phyloP scores from a whole-genome alignment of 53 echinoderm and acorn worm genomes.

The Hippasteria phrygiana region DNA sequence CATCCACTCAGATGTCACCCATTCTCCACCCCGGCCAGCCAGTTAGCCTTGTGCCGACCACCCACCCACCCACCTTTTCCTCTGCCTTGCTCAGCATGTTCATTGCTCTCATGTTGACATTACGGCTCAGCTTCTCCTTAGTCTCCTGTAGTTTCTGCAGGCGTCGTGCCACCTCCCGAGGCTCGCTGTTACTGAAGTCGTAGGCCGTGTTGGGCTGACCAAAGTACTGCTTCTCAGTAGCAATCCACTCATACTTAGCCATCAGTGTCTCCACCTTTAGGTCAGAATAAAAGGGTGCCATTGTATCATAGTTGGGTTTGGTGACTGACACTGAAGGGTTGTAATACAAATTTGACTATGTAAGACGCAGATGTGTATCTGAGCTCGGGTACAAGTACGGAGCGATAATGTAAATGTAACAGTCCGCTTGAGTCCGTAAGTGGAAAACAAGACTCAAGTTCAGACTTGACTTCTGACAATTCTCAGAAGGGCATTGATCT shows the following conservation, averaged over 20 bases:
- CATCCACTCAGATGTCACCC: background rate
- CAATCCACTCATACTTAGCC: conserved; percentile 98
- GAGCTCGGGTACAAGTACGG: too few relatives aligned
- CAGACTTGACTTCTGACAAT: too few relatives aligned
- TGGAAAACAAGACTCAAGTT: too few relatives aligned
- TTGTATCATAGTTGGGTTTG: too few relatives aligned
- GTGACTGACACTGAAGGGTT: too few relatives aligned
- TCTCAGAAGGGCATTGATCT: too few relatives aligned
- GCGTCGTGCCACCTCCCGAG: conserved; percentile 78
- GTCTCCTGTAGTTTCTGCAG: conserved; percentile 95
- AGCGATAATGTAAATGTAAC: too few relatives aligned
- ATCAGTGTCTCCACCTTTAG: conserved; percentile 83
- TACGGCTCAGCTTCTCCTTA: conserved; percentile 96
- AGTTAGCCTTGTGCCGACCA: too few relatives aligned
- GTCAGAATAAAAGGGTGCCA: too few relatives aligned
- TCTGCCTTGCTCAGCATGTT: conserved; percentile 99
- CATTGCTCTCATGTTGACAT: conserved; percentile 99
- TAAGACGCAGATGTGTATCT: too few relatives aligned
- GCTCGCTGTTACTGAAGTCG: conserved; percentile 88
- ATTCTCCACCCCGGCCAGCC: background rate
- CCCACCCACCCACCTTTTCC: conserved; percentile 79
- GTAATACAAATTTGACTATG: too few relatives aligned
- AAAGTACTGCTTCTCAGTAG: conserved; percentile 92
- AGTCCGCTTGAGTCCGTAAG: too few relatives aligned
- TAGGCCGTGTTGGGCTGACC: conserved; percentile 98